Evolutionary conservation across 2,888 invertebrate species (phyloP).

Genomic region (Neoascia interrupta): DNA sequence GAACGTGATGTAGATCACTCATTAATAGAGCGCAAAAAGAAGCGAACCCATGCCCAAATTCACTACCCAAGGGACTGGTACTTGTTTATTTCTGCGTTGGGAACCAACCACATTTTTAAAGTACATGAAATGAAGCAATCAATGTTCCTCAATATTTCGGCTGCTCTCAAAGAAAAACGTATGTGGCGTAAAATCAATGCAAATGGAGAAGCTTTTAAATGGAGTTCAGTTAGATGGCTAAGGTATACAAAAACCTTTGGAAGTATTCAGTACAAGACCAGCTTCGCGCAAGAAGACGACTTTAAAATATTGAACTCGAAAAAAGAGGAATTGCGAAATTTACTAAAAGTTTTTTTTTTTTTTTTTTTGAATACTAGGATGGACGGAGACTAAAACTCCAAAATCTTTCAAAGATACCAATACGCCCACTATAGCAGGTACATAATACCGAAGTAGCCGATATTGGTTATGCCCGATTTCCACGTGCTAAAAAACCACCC

Average conservation of each 20-base stretch:
- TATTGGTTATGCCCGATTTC: too few species aligned
- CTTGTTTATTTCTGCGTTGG: neutral
- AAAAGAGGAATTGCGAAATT: too few species aligned
- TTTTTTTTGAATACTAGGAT: too few species aligned
- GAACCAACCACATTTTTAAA: neutral
- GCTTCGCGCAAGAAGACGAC: conserved; percentile 1
- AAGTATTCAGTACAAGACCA: conserved; percentile 8
- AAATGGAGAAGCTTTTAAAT: conserved; percentile 25
- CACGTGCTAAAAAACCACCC: too few species aligned
- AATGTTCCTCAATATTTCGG: neutral
- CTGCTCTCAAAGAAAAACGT: neutral
- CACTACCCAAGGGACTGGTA: too few species aligned
- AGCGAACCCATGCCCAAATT: conserved; percentile 1
- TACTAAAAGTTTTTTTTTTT: too few species aligned
- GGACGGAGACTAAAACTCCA: too few species aligned
- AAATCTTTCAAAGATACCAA: too few species aligned
- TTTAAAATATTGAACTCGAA: conserved; percentile 5
- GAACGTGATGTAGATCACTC: neutral
- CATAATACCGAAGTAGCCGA: too few species aligned
- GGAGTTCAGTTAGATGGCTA: conserved; percentile 21
- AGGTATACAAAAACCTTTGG: conserved; percentile 14
- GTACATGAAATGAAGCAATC: neutral
- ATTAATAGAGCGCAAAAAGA: conserved; percentile 19
- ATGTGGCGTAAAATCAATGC: conserved; percentile 6
- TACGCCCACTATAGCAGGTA: too few species aligned